These are phyloP conservation scores for Hemicrepidius hirtus DNA, from an alignment of 2,888 invertebrate species.

Conservation along the genomic window DNA sequence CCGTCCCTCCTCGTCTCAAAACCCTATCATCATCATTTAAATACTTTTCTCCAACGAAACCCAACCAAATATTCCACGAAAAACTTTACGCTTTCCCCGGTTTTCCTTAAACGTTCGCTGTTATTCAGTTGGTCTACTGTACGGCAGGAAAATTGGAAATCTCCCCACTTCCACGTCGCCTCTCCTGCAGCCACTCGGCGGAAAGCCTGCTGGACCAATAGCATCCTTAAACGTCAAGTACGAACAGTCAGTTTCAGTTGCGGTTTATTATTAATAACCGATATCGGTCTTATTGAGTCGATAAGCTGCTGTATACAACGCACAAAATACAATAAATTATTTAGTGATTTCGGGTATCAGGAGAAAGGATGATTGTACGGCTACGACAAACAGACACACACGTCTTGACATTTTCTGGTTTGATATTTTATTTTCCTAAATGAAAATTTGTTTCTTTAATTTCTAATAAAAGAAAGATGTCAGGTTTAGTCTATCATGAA, in stretches of 20 bases:
- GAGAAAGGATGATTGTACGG: no score
- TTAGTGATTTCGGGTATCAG: constrained; percentile 21
- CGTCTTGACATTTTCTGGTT: no score
- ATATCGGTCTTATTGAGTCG: constrained; percentile 43
- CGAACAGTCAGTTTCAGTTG: constrained; percentile 44
- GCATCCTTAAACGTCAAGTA: constrained; percentile 42
- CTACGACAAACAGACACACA: no score
- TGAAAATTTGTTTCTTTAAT: no score
- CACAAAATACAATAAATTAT: constrained; percentile 40
- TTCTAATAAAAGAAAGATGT: no score
- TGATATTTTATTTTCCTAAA: no score
- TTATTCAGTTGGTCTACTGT: constrained; percentile 35
- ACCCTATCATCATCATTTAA: constrained; percentile 49
- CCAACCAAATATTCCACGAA: constrained; percentile 18
- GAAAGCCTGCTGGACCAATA: constrained; percentile 38
- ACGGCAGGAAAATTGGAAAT: constrained; percentile 50
- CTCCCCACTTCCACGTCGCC: constrained; percentile 36
- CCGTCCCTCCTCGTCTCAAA: constrained; percentile 22
- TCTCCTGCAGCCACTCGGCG: constrained; percentile 41
- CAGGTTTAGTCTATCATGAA: no score
- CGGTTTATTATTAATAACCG: constrained; percentile 44
- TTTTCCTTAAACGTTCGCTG: constrained; percentile 6
- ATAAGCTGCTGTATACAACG: constrained; percentile 42
- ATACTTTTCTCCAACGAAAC: constrained; percentile 30
- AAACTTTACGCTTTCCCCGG: constrained; percentile 8